phyloP scores from a whole-genome alignment of 2,797 vertebrate genomes.

The Syngnathus rostellatus region DNA sequence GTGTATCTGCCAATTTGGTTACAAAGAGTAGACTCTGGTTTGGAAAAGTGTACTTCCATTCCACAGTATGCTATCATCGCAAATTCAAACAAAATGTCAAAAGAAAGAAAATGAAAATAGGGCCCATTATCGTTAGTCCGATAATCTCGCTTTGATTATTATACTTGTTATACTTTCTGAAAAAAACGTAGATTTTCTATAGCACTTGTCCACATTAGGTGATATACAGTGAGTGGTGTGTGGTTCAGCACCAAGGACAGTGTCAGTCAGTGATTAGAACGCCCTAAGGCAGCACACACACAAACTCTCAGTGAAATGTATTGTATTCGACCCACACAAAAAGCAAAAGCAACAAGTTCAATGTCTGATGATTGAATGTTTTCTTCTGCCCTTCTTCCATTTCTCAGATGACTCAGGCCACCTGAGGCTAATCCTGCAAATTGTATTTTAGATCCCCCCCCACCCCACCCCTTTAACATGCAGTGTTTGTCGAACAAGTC shows the following conservation, averaged over 20 bases:
- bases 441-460: background rate
- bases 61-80: too few species aligned
- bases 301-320: constrained; percentile 12
- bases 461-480: too few species aligned
- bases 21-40: too few species aligned
- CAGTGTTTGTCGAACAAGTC: background rate
- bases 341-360: background rate
- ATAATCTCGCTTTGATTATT: background rate
- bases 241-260: constrained; percentile 62
- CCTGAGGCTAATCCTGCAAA: background rate
- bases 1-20: too few species aligned
- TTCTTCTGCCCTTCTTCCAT: constrained; percentile 15
- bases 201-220: background rate
- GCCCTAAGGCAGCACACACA: constrained; percentile 28
- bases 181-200: background rate
- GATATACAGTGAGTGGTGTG: constrained; percentile 2
- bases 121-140: too few species aligned
- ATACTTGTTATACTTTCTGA: background rate
- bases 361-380: constrained; percentile 20
- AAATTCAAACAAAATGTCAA: too few species aligned
- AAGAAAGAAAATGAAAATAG: too few species aligned
- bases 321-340: background rate
- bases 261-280: constrained; percentile 32
- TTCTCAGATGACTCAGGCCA: constrained; percentile 6
- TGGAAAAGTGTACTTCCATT: too few species aligned